Evolutionary conservation across 2,113 vertebrate species (phyloP), one percentile per base, ranked within the genome.

Genomic region (Nyctereutes procyonoides): DNA sequence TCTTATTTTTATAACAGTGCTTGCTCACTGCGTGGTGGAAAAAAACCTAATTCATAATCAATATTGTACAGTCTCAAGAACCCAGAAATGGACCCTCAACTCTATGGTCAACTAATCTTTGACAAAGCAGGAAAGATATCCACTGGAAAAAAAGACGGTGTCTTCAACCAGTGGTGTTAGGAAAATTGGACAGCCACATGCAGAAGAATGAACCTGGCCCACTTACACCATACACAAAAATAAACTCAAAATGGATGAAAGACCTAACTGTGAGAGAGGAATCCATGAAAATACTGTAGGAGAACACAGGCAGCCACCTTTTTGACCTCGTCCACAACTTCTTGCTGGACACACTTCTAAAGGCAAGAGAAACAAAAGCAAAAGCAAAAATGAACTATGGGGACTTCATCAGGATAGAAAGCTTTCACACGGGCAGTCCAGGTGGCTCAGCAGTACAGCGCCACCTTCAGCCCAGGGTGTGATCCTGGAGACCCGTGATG

Each of bases 21-120:
- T 79, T 94, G 77, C 12, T 95, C n/a, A 81, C 60, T 81, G 35
- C 32, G 48, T 4, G 14, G 58, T 53, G 71, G 51, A 80, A 90
- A 62, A 93, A 95, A 90, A 62, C 1, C 24, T 67, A 88, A 86
- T 56, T 92, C 48, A 85, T 86, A 95, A 92, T 87, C 84, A 90
- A 83, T 65, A 67, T 15, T 55, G 0, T 30, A 82, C 1, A 60
- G 22, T 56, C n/a, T 67, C 26, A 77, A 69, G 67, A 69, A 69
- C 3, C 8, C n/a, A 69, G 67, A 69, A 69, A 69, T 35, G 19
- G 67, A 35, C 32, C 67, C 32, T 69, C 67, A 69, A 35, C 67
- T 69, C 32, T 69, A 69, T 35, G 17, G 67, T 20, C 8, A 35
- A 69, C 32, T 20, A 35, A 69, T 35, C 67, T 69, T 17, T 17